These are phyloP conservation scores for Coleophora deauratella DNA, from an alignment of 2,888 invertebrate genomes.

Conservation along the genomic window DNA sequence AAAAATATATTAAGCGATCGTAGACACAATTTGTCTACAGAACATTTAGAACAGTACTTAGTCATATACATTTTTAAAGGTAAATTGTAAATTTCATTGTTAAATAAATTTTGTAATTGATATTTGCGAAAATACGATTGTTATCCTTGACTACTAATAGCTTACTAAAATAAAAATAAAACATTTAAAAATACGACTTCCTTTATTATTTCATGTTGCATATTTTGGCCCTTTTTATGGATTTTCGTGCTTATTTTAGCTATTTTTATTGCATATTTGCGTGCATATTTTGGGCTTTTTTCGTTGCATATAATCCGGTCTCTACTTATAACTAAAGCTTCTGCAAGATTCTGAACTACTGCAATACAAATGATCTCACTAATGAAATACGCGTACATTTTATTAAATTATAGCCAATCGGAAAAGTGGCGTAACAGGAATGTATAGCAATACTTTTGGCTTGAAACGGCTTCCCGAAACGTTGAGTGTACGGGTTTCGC, in stretches of 20 bases:
- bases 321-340: too few relatives aligned
- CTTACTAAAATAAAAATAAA: too few relatives aligned
- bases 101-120: not conserved
- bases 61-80: slow-evolving; percentile 2
- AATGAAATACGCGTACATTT: too few relatives aligned
- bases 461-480: too few relatives aligned
- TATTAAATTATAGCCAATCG: too few relatives aligned
- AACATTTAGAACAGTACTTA: slow-evolving; percentile 4
- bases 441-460: too few relatives aligned
- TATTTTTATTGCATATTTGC: not conserved
- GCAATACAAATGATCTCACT: too few relatives aligned
- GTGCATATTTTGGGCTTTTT: not conserved
- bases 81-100: slow-evolving; percentile 1
- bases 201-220: not conserved
- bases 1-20: slow-evolving; percentile 4
- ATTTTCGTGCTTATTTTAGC: not conserved
- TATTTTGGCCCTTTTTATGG: not conserved
- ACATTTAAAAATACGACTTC: not conserved
- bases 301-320: not conserved
- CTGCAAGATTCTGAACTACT: too few relatives aligned
- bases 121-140: not conserved
- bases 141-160: not conserved
- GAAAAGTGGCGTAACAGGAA: too few relatives aligned
- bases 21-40: slow-evolving; percentile 3
- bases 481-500: too few relatives aligned